Evolutionary conservation across 2,113 vertebrate species (phyloP).

Genomic region (Takifugu bimaculatus): DNA sequence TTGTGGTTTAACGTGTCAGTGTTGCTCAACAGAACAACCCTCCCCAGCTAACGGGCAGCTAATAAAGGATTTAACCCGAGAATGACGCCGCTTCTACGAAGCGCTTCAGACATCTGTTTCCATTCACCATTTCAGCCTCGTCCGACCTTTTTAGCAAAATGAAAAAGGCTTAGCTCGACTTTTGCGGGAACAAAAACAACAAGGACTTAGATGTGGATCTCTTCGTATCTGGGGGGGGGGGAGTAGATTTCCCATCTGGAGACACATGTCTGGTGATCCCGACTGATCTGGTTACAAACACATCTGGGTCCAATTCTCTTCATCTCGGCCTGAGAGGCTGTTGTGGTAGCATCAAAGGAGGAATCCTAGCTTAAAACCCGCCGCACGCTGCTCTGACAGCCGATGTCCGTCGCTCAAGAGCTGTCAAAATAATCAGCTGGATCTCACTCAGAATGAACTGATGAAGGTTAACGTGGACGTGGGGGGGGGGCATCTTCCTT

Average conservation of each 20-base stretch:
- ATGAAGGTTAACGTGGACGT: slow-evolving; percentile 28
- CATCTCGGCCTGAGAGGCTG: slow-evolving; percentile 26
- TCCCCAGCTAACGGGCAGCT: slow-evolving; percentile 15
- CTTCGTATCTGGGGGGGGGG: slow-evolving; percentile 19
- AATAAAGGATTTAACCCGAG: background rate
- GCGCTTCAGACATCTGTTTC: slow-evolving; percentile 46
- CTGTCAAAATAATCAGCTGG: slow-evolving; percentile 38
- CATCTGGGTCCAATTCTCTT: slow-evolving; percentile 55
- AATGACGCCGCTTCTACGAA: no score
- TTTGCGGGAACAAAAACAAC: slow-evolving; percentile 55
- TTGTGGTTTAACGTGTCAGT: slow-evolving; percentile 15
- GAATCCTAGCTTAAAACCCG: slow-evolving; percentile 8
- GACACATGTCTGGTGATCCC: slow-evolving; percentile 48
- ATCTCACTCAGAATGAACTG: slow-evolving; percentile 37
- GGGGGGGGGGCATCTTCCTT: slow-evolving; percentile 16
- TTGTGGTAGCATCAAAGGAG: slow-evolving; percentile 54
- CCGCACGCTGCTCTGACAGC: slow-evolving; percentile 20
- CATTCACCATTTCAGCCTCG: slow-evolving; percentile 34
- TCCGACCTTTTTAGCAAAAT: slow-evolving; percentile 37
- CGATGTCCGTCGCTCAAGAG: slow-evolving; percentile 25
- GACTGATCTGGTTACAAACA: slow-evolving; percentile 28
- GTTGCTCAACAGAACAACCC: slow-evolving; percentile 37
- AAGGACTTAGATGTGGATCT: slow-evolving; percentile 30
- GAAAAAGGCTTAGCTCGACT: slow-evolving; percentile 36
- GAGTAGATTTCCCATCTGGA: slow-evolving; percentile 48